Conservation (phyloP, 2,797 vertebrate genomes). For the Benthosema pterotum region DNA sequence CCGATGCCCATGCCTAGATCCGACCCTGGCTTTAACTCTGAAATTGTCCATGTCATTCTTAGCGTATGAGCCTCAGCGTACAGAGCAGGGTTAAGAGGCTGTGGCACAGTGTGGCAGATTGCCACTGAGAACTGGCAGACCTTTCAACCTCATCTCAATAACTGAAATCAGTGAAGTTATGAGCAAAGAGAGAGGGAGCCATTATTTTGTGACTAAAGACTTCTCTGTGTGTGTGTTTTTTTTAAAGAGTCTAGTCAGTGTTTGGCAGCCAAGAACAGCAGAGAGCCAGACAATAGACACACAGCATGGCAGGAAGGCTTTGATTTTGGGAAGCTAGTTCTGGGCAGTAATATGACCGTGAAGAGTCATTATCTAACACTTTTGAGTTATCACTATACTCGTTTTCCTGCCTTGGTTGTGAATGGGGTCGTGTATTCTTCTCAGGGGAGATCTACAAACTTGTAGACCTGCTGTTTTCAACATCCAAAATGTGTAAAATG, state of each 20-base stretch:
- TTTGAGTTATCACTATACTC: constrained; percentile 15
- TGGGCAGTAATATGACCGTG: constrained; percentile 27
- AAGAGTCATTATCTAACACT: constrained; percentile 21
- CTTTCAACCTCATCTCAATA: constrained; percentile 17
- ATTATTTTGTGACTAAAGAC: constrained; percentile 33
- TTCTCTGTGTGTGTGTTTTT: constrained; percentile 27
- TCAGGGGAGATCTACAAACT: not conserved
- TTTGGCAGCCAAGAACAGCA: constrained; percentile 47
- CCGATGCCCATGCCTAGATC: no score
- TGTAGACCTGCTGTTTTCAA: no score
- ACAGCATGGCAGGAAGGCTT: constrained; percentile 48
- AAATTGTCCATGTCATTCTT: no score
- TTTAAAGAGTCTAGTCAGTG: constrained; percentile 39
- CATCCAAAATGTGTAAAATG: no score
- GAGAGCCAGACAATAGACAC: constrained; percentile 48
- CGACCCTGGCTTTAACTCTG: no score
- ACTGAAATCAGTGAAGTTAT: constrained; percentile 22
- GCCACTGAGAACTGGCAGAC: constrained; percentile 11
- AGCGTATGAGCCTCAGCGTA: not conserved
- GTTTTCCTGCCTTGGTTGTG: constrained; percentile 11
- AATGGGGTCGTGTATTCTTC: constrained; percentile 8
- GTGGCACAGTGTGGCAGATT: not conserved
- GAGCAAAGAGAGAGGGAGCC: constrained; percentile 20
- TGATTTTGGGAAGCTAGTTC: constrained; percentile 37
- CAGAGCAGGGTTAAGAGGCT: not conserved